Conservation (phyloP, 1,140 invertebrate genomes). For the Trinorchestia longiramus region DNA sequence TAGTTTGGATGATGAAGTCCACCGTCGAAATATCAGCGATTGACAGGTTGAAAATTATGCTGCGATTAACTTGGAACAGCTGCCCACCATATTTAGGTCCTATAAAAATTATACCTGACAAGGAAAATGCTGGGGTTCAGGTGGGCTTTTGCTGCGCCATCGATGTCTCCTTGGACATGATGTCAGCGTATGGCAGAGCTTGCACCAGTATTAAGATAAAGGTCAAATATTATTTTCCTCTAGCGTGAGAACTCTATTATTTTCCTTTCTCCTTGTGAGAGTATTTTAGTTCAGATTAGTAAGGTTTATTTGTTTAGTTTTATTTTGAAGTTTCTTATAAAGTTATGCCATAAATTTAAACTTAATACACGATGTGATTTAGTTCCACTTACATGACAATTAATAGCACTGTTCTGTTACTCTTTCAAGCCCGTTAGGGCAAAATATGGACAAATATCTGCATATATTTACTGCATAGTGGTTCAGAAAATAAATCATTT, state of each 20-base stretch:
- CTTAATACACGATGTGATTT: neutral
- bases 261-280: neutral
- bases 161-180: neutral
- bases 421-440: no score
- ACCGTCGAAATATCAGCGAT: neutral
- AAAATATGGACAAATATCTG: no score
- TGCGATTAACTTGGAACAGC: neutral
- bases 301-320: neutral
- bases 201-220: neutral
- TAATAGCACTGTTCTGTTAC: no score
- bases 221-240: neutral
- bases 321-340: neutral
- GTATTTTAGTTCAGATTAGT: neutral
- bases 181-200: neutral
- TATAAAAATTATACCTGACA: neutral
- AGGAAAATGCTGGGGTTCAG: neutral
- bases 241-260: neutral
- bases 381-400: no score
- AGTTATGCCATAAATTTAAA: neutral
- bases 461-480: no score
- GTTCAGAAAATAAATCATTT: no score
- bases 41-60: neutral
- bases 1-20: conserved; percentile 9
- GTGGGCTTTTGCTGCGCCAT: neutral
- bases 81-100: neutral